Conservation (phyloP, 2,888 invertebrate genomes). For the Mesoligia furuncula region DNA sequence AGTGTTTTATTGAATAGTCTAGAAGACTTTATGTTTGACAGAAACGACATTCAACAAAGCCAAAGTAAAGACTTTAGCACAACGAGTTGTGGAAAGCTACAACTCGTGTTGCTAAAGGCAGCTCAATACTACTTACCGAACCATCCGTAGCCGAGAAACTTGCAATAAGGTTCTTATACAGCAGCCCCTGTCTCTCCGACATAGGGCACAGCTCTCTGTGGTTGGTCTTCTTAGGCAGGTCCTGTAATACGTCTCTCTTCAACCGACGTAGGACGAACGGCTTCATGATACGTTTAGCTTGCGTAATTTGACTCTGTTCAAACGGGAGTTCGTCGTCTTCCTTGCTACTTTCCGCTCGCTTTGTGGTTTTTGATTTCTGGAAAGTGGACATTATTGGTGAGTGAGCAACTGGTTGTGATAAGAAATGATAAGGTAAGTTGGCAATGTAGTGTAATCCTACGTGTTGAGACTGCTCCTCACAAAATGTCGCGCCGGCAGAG, state of each 20-base stretch:
- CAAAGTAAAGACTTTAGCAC: too few relatives aligned
- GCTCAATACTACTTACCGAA: constrained; percentile 69
- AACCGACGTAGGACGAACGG: constrained; percentile 97
- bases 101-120: too few relatives aligned
- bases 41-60: too few relatives aligned
- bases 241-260: constrained; percentile 96
- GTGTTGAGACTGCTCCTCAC: too few relatives aligned
- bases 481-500: too few relatives aligned
- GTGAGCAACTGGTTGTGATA: background rate
- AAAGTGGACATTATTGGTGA: constrained; percentile 3
- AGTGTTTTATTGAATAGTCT: too few relatives aligned
- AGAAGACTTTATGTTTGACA: too few relatives aligned
- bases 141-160: constrained; percentile 92
- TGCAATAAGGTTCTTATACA: constrained; percentile 94
- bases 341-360: constrained; percentile 79
- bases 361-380: constrained; percentile 90
- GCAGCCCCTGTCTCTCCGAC: constrained; percentile 92
- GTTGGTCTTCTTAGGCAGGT: constrained; percentile 96
- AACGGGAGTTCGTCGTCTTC: constrained; percentile 94
- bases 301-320: constrained; percentile 96
- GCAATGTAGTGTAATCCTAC: background rate
- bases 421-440: background rate
- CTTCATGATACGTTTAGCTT: constrained; percentile 98
- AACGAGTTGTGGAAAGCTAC: too few relatives aligned
- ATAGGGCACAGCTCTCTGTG: constrained; percentile 91